Base-by-base conservation (phyloP, 1,140 invertebrate genomes). In the Dendroctonus valens region DNA sequence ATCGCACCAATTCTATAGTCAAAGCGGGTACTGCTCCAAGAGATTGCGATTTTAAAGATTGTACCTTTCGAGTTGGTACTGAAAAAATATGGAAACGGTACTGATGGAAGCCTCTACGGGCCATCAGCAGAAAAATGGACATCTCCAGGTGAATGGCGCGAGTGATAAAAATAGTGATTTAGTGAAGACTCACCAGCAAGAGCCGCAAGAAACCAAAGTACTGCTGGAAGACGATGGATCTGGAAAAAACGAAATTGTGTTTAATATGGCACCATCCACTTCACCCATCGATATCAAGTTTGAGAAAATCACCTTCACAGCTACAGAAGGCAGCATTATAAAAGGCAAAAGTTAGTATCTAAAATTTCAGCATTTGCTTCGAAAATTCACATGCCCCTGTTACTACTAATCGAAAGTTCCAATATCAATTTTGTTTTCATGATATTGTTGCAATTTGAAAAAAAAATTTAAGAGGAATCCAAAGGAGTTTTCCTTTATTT, bases 281-380 rank as follows among this genome's bases (percentile, higher is more conserved):
- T 41, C 81, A 14, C 82, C 83, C 0, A 81, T 90, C n/a, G 87
- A 91, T 70, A 85, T 91, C 41, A 81, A 83, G 37, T 91, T 91
- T 73, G 83, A 86, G 15, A 84, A 90, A 63, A 82, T 91, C 62
- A 84, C 81, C 1, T 89, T 87, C 68, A 88, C 83, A 0, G 89
- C 89, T 8, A 85, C 83, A 9, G 79, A 89, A 37, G 89, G 89
- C 59, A 85, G 42, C 14, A 14, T 71, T 37, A 53, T 71, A 39
- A 67, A 85, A 67, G 83, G 83, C 72, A 88, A 86, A 85, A 88
- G 89, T 59, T 44, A 48, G 57, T 59, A 38, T 55, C 7, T 7
- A 26, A 26, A 26, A 26, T 3, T 26, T 26, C 26, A 26, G 26
- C 1, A 26, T 3, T 26, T 26, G 26, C 3, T 26, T 26, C 26